Evolutionary conservation across 1,140 invertebrate genomes (phyloP), one percentile per base, ranked within the genome.

Genomic region (Drosophila cardini): DNA sequence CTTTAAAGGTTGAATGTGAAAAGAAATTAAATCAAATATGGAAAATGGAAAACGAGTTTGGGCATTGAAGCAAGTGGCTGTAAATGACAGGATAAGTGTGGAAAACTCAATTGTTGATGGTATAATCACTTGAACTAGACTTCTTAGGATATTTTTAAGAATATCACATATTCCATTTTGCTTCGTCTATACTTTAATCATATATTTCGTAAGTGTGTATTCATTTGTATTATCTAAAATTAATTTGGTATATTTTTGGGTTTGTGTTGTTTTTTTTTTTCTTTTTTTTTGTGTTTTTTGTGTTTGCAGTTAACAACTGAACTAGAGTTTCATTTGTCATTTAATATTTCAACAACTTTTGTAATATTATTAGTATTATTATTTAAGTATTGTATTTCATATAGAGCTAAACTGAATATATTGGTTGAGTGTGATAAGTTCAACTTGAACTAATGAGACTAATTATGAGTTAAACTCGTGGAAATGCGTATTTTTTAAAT

Each of bases 71-170:
- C 55, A 58, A 77, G 57, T 76, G 79, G 73, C 57, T 77, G 57
- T 38, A 68, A 50, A 40, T 46, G 46, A 50, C 43, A 34, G 50
- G 40, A 42, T 42, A 30, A 64, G 60, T 71, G 61, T 52, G 15
- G 32, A 18, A 11, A 73, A 68, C 42, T 16, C 4, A 52, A 13
- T 43, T 38, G 32, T 48, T 16, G 46, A 61, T 48, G 57, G 43
- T 60, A 16, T 6, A n/a, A 32, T 55, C 43, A 15, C 68, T 76
- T 79, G 69, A 16, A 58, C 60, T 78, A 84, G 21, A 67, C 1
- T 45, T 67, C 84, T 50, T 67, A 84, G 77, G 84, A 89, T 89
- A 89, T 89, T 84, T 72, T 89, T 72, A 71, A 78, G 77, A 89
- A 84, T 89, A 89, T 89, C 84, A 89, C 84, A 89, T 80, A 80